phyloP scores from a whole-genome alignment of 1,140 invertebrate genomes.

The Aphaenogaster floridana region DNA sequence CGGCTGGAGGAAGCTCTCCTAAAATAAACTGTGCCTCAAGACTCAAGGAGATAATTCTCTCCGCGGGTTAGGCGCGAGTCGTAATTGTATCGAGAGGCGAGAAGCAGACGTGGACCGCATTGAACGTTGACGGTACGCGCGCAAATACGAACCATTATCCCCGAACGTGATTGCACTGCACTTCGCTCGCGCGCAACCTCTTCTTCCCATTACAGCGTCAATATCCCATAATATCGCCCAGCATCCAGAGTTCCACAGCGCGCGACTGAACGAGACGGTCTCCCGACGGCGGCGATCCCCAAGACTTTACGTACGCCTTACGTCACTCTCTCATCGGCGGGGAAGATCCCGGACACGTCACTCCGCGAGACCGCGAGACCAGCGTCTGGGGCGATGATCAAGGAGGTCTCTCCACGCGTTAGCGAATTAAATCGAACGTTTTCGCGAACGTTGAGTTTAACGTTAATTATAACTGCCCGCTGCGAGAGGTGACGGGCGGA shows the following conservation, averaged over 20 bases:
- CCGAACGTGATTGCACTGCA: constrained; percentile 41
- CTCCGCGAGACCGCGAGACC: not conserved
- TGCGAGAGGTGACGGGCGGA: not conserved
- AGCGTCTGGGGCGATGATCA: not conserved
- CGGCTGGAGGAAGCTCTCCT: not conserved
- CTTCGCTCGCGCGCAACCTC: constrained; percentile 32
- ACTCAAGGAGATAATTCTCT: not conserved
- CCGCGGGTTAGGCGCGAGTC: not conserved
- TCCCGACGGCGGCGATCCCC: not conserved
- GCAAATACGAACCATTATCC: constrained; percentile 57
- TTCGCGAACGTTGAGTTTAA: not conserved
- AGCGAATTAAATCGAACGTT: not conserved
- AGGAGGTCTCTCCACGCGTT: not conserved
- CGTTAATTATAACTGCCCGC: not conserved
- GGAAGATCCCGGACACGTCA: constrained; percentile 6
- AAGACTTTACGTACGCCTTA: not conserved
- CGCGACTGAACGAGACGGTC: not conserved
- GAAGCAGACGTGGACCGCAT: not conserved
- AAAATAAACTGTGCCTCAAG: not conserved
- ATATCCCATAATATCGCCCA: not conserved
- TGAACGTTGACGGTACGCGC: constrained; percentile 1
- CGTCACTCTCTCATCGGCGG: not conserved
- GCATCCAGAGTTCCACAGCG: constrained; percentile 2
- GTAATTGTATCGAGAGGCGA: not conserved
- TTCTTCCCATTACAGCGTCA: constrained; percentile 37